Evolutionary conservation across 2,113 vertebrate genomes (phyloP), one percentile per base, ranked within the genome.

Genomic region (Rhinolophus sinicus): DNA sequence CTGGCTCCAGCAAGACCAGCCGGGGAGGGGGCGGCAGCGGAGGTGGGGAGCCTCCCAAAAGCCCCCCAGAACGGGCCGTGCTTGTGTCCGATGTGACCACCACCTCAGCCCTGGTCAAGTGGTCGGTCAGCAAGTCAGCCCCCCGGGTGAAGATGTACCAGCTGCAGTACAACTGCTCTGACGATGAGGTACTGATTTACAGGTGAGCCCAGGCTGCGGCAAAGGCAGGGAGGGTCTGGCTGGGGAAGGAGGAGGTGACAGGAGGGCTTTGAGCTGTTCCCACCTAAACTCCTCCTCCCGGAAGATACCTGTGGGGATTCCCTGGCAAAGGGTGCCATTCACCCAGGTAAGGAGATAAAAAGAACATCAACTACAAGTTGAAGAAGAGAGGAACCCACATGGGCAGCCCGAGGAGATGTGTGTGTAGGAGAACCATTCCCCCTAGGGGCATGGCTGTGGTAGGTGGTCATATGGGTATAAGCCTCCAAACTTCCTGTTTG

Each of bases 131-230:
- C 98, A 99, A 99, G 98, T 99, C 99, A 0, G 99, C 99, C 0
- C 99, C 99, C 47, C 99, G 99, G 84, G 99, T 99, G 95, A 99
- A 99, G 99, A 99, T 99, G 99, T 99, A 99, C 98, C 99, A 99
- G 98, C 98, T 99, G 60, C 99, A 99, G 97, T 99, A 99, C 98
- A 99, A 99, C 96, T 99, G 99, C 97, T 99, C 99, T 0, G 99
- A 99, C 47, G 99, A 99, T 97, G 99, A 99, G 99, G 99, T 99
- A 72, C 99, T 99, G 93, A 99, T 99, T 96, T 99, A 99, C 99
- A 99, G 99, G 99, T 99, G 99, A 98, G 98, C 64, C 8, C 0
- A 67, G 75, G 24, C 62, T 19, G 67, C 0, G 8, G 52, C 14
- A 4, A 5, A 28, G 40, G 33, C 35, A 33, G 76, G 73, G 24